Percentiles rank a stretch among this genome's conserved stretches.
These are phyloP conservation scores for Sphenopsis melanotis DNA, from an alignment of 2,797 vertebrate species.

Conservation along the genomic window DNA sequence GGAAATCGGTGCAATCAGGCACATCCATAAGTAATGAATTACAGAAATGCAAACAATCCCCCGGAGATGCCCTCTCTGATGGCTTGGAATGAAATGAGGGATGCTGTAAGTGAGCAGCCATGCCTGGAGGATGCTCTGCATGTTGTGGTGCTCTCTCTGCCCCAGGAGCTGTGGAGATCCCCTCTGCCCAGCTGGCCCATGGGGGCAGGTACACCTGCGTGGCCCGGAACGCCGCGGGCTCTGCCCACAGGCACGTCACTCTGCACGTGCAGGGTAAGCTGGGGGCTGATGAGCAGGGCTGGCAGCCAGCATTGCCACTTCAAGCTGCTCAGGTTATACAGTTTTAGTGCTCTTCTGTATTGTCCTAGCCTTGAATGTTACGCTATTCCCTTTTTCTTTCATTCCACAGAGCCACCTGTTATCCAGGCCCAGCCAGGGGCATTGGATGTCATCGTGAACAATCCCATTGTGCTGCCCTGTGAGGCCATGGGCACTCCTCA, in stretches of 20 bases:
- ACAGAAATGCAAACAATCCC: not conserved
- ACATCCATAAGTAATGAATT: not conserved
- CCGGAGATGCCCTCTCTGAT: not conserved
- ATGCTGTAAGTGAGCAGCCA: not conserved
- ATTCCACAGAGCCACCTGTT: conserved; percentile 82
- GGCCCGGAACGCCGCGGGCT: conserved; percentile 87
- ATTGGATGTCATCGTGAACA: conserved; percentile 89
- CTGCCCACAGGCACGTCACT: conserved; percentile 83
- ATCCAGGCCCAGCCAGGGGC: conserved; percentile 82
- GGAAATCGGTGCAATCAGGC: not conserved
- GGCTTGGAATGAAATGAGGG: not conserved
- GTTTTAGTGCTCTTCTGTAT: not conserved
- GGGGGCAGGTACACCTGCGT: conserved; percentile 86
- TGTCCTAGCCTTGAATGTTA: not conserved
- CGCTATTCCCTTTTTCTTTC: not conserved
- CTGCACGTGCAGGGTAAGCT: conserved; percentile 88
- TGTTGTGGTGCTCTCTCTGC: not conserved
- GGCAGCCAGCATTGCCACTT: not conserved
- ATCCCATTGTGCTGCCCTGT: conserved; percentile 87
- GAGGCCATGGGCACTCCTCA: conserved; percentile 84
- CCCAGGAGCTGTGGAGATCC: conserved; percentile 87
- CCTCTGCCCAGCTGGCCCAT: conserved; percentile 81
- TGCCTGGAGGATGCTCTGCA: not conserved
- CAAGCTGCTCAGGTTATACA: not conserved
- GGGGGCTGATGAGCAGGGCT: not conserved